phyloP scores from a whole-genome alignment of 2,113 vertebrate species.

The Miniopterus natalensis region DNA sequence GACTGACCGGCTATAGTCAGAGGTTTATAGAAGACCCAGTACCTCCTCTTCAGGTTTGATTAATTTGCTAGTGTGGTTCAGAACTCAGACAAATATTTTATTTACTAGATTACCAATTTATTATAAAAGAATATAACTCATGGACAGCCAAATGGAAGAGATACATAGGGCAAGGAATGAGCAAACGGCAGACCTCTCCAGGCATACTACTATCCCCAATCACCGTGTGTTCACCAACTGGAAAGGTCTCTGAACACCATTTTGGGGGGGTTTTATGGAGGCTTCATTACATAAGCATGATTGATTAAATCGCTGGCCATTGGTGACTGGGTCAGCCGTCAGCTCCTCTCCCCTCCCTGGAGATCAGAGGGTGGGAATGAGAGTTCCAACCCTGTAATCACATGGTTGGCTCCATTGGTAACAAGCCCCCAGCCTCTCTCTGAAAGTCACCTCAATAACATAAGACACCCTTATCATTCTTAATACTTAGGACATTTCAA shows the following conservation, averaged over 20 bases:
- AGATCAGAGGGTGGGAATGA: not conserved
- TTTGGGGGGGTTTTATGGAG: not conserved
- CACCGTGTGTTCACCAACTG: not conserved
- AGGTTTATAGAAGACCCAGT: not conserved
- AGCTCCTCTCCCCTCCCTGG: not conserved
- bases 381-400: not conserved
- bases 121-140: not conserved
- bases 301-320: not conserved
- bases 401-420: not conserved
- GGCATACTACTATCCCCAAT: not conserved
- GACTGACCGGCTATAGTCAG: not conserved
- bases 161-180: not conserved
- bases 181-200: not conserved
- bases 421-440: not conserved
- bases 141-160: not conserved
- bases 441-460: not conserved
- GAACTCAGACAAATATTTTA: not conserved
- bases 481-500: not conserved
- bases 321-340: not conserved
- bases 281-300: not conserved
- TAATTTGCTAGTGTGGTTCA: not conserved
- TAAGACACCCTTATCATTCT: not conserved
- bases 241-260: not conserved
- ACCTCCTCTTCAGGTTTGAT: not conserved
- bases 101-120: not conserved